Base-by-base conservation (phyloP, 2,888 invertebrate genomes). In the Cosmorhoe ocellata region DNA sequence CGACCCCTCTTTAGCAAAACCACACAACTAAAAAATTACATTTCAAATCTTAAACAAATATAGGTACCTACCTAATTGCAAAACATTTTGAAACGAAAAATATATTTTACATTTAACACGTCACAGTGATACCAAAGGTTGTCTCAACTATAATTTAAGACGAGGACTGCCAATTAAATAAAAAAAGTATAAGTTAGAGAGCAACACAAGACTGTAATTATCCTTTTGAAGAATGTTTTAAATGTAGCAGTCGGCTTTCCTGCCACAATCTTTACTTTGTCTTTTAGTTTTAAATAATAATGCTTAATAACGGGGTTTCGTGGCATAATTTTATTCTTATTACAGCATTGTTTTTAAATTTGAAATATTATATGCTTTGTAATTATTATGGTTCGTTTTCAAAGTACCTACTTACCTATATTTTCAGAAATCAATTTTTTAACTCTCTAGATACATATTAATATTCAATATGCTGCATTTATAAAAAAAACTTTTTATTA, bases 121-220 rank as follows among this genome's bases (percentile, higher is more conserved):
- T 42, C 46, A 50, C 44, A 41, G 32, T 52, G 33, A 24, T 24
- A 67, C 53, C 59, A 67, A 75, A 69, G 69, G 67, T 67, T 73
- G 77, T 76, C 71, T 74, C 69, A 50, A 45, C 54, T 70, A 63
- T 77, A 76, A 76, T 79, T 79, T 72, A 65, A 71, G 61, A 58
- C 62, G 61, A 60, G 65, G 72, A 74, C 74, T 73, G 62, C 66
- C 80, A 82, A 80, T 82, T 81, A 82, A 64, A 63, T 66, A 48
- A 58, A 56, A 51, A 55, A 58, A 77, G 69, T 76, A 80, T 72
- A 77, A 71, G 56, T 75, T 74, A 67, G 67, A 64, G 69, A 67
- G 66, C 58, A 67, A 57, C 58, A 43, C 53, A 61, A 54, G 50
- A 56, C 56, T 66, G 69, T 81, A 80, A 81, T 81, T 79, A 80